Percentiles rank a stretch among this genome's conserved stretches.
These are phyloP conservation scores for Acrocyrtus sp. DNA, from an alignment of 2,888 invertebrate species.

Conservation along the genomic window DNA sequence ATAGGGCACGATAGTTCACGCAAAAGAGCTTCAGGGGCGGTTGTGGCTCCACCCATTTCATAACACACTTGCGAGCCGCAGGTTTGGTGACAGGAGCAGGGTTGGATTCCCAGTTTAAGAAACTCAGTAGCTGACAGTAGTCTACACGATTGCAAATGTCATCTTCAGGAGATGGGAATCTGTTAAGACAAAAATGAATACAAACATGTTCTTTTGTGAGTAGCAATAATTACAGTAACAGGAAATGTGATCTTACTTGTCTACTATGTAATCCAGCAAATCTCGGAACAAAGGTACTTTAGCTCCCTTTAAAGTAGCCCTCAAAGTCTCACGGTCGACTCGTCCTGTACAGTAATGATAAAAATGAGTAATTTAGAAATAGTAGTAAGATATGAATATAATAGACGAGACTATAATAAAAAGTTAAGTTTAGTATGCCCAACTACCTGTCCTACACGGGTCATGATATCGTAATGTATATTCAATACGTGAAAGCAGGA, in stretches of 20 bases:
- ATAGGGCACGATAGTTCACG: conserved; percentile 60
- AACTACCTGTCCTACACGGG: conserved; percentile 67
- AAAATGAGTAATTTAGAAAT: too few relatives aligned
- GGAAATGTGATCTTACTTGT: conserved; percentile 70
- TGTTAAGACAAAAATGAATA: conserved; percentile 2
- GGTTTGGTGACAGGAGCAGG: conserved; percentile 69
- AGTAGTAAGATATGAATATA: too few relatives aligned
- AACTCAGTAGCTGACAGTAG: conserved; percentile 76
- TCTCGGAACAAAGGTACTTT: conserved; percentile 76
- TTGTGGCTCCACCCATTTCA: conserved; percentile 60
- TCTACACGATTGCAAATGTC: conserved; percentile 66
- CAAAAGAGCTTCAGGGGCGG: conserved; percentile 59
- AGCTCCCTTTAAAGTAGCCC: conserved; percentile 76
- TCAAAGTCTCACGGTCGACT: conserved; percentile 71
- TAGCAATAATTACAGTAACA: background rate
- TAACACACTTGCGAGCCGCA: conserved; percentile 67
- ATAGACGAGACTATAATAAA: too few relatives aligned
- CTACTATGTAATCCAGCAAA: conserved; percentile 76
- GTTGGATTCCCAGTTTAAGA: conserved; percentile 76
- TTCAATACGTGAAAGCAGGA: conserved; percentile 63
- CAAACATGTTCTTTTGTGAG: background rate
- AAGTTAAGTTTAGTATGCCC: too few relatives aligned
- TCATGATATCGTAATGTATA: conserved; percentile 73
- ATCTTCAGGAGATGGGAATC: conserved; percentile 54
- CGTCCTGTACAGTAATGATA: conserved; percentile 68